Evolutionary conservation across 37 sponge, comb jelly and placozoan genomes (phyloP), one percentile per base, ranked within the genome.

Genomic region (Beroe forskalii): DNA sequence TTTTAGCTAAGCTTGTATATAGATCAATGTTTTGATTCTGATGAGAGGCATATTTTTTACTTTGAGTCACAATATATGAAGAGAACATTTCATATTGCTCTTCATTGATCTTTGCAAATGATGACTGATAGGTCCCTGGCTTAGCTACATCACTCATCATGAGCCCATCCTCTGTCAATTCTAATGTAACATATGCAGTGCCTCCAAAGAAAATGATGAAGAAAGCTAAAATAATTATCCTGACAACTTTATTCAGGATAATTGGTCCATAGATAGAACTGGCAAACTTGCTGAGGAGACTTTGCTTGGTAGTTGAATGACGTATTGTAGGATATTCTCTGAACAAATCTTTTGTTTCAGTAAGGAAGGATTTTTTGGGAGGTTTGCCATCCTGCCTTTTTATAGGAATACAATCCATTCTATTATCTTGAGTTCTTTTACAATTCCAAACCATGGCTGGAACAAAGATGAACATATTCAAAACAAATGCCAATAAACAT

Each of bases 61-160:
- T 80, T 30, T 44, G 86, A 23, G 86, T 80, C 25, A 80, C 86
- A n/a, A 80, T 44, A 37, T 80, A 80, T 1, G 86, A 80, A 23
- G 86, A 80, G 27, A 38, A 80, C 86, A 80, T 80, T 25, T 80
- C 86, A 44, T 41, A 80, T 44, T 80, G 55, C 55, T 80, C 55
- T 48, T 80, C 86, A 25, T 80, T 80, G 55, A 80, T 41, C 55
- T 80, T 80, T 28, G 86, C 86, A 80, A 80, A 80, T 41, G 86
- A 80, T 27, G 86, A 35, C 27, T 80, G 86, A 37, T 80, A 80
- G 37, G 86, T 41, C n/a, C 86, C 86, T n/a, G 86, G 86, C 30
- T 80, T 80, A 28, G 86, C 86, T 27, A 80, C 86, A 43, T 80
- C 86, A 42, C 86, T 80, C 86, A 80, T 80, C 86, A 80, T 80